Evolutionary conservation across 2,888 invertebrate species (phyloP), one percentile per base, ranked within the genome.

Genomic region (Margaritifera margaritifera): DNA sequence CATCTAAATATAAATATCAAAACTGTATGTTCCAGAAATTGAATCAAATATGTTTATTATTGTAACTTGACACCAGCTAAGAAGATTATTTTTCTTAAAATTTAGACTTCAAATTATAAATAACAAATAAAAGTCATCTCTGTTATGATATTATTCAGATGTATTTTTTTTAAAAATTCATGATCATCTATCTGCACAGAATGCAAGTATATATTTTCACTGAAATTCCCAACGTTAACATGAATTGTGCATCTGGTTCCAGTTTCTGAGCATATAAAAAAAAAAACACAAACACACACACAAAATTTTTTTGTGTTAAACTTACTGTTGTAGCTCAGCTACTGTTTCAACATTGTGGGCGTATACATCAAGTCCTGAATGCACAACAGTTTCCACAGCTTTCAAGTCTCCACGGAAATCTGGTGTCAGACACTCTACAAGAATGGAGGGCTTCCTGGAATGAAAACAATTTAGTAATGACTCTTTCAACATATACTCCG

Each of bases 291-390:
- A 5, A 24, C 50, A 20, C n/a, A n/a, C 0, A 20, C 8, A n/a
- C 11, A n/a, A n/a, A 51, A 22, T 50, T 0, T 65, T 1, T 24
- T n/a, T n/a, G n/a, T 53, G n/a, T 42, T 11, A 54, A 55, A 60
- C 70, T 66, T 67, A 89, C 90, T 95, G 95, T 59, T 98, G 98
- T 53, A 98, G 91, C 75, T 93, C 92, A 87, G 96, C 96, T 0
- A 98, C 98, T 0, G 99, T 99, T 92, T 99, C 99, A 54, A 99
- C 94, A 90, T 99, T 99, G 90, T 99, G 99, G 0, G 99, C 99
- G 89, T 95, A 99, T 53, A 99, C 99, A 90, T 99, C 98, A 0
- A 99, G 91, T 0, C 96, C 96, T 70, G 95, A 94, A 24, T 91
- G 88, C 0, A 94, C 96, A 69, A 99, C 94, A 0, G 91, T 92